Percentiles rank a stretch among this genome's conserved stretches.
Evolutionary conservation across 2,888 invertebrate genomes (phyloP).

Genomic region (Congeria kusceri): DNA sequence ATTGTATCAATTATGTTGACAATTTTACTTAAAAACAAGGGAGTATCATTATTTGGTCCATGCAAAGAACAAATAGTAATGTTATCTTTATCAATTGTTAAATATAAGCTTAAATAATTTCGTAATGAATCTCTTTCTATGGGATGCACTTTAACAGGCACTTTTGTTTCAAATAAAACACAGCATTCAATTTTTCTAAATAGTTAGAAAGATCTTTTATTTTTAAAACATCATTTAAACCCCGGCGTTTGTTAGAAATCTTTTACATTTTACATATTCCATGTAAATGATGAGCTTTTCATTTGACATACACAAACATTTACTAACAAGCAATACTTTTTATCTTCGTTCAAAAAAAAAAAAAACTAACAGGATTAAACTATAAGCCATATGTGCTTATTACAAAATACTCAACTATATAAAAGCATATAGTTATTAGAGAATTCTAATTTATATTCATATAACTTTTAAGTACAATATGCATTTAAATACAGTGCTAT

Average conservation of each 20-base stretch:
- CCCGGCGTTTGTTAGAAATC: not conserved
- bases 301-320: no score
- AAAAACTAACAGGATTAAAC: no score
- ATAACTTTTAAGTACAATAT: no score
- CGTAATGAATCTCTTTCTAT: not conserved
- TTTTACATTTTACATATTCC: not conserved
- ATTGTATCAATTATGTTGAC: conserved; percentile 15
- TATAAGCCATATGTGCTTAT: no score
- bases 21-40: not conserved
- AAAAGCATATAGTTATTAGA: no score
- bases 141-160: not conserved
- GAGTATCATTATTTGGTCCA: conserved; percentile 15
- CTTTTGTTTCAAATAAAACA: not conserved
- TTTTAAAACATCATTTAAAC: not conserved
- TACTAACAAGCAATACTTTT: no score
- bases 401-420: no score
- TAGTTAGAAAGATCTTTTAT: not conserved
- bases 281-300: no score
- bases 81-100: not conserved
- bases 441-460: no score
- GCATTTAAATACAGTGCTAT: no score
- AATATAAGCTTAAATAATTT: not conserved
- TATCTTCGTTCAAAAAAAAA: no score
- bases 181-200: not conserved
- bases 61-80: not conserved